These are phyloP conservation scores for Heliconius eleuchia DNA, from an alignment of 1,140 invertebrate genomes.

Conservation along the genomic window DNA sequence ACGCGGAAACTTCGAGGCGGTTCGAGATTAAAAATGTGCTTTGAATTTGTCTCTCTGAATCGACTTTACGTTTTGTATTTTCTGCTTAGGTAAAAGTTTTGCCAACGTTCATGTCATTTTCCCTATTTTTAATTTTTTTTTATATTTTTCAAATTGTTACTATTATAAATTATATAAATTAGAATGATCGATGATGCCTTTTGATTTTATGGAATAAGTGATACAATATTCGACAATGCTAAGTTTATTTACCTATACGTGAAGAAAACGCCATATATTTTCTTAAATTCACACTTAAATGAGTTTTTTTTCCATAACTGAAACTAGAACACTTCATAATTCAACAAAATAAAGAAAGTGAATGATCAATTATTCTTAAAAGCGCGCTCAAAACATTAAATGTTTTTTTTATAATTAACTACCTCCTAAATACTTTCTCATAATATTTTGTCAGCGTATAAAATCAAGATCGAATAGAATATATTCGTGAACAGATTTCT, in stretches of 20 bases:
- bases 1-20: slow-evolving; percentile 25
- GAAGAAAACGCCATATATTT: too few relatives aligned
- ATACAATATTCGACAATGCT: too few relatives aligned
- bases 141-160: neutral
- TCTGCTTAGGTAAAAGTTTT: neutral
- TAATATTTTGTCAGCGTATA: neutral
- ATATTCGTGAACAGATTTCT: slow-evolving; percentile 24
- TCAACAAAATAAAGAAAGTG: neutral
- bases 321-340: too few relatives aligned
- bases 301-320: too few relatives aligned
- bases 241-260: too few relatives aligned
- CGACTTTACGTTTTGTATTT: slow-evolving; percentile 7
- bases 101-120: neutral
- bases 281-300: too few relatives aligned
- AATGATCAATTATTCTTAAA: neutral
- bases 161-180: neutral
- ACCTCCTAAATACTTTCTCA: neutral
- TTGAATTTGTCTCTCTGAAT: slow-evolving; percentile 17
- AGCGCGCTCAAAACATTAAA: neutral
- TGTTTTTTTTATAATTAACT: neutral
- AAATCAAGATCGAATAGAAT: neutral
- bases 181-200: too few relatives aligned
- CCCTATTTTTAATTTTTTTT: neutral
- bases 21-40: slow-evolving; percentile 21
- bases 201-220: too few relatives aligned